Evolutionary conservation across 2,797 vertebrate species (phyloP).

Genomic region (Miichthys miiuy): DNA sequence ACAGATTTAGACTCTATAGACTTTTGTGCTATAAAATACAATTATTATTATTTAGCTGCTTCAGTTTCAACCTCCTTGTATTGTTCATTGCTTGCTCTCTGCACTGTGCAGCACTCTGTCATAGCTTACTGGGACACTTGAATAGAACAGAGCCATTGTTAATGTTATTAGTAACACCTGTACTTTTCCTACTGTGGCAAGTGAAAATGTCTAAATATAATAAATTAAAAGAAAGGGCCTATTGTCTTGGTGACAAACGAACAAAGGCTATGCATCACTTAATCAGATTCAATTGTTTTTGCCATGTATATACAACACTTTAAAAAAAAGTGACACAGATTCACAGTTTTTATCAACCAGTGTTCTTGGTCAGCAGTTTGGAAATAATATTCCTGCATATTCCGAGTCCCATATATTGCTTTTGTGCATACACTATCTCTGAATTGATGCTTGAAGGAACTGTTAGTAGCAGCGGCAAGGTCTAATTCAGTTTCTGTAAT

Average conservation of each 20-base stretch:
- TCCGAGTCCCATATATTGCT: not conserved
- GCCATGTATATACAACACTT: not conserved
- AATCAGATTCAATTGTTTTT: not conserved
- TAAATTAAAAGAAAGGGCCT: no score
- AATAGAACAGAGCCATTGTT: not conserved
- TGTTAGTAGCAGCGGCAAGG: not conserved
- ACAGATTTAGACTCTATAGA: not conserved
- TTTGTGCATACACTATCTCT: not conserved
- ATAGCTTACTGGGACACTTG: not conserved
- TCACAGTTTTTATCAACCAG: not conserved
- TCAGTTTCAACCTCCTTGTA: not conserved
- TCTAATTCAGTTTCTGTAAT: not conserved
- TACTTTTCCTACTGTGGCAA: not conserved
- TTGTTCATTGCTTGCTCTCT: not conserved
- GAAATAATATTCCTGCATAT: not conserved
- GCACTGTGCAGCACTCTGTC: not conserved
- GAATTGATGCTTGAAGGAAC: not conserved
- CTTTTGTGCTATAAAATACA: no score
- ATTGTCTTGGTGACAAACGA: not conserved
- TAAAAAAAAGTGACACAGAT: not conserved
- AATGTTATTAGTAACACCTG: conserved; percentile 2
- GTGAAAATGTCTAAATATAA: not conserved
- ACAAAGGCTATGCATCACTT: not conserved
- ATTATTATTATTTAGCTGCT: not conserved
- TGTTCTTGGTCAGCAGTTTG: not conserved